Percentiles rank a stretch among this genome's conserved stretches.
These are phyloP conservation scores for Petromus typicus DNA, from an alignment of 2,113 vertebrate species.

Conservation along the genomic window DNA sequence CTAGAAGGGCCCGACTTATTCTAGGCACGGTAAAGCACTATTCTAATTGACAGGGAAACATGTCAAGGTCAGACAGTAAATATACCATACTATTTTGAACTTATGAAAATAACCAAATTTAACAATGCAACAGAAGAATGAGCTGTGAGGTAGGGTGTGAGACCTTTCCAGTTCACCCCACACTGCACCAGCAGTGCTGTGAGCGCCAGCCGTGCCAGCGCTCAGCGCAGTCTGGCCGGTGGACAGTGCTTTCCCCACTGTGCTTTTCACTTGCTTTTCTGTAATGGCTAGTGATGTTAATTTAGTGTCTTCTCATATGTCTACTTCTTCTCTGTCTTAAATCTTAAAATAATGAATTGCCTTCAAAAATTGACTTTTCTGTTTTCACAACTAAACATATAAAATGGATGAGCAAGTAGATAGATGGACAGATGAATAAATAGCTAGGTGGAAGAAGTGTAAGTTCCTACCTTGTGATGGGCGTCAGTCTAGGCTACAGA, in stretches of 20 bases:
- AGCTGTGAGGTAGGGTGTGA: background rate
- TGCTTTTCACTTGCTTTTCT: slow-evolving; percentile 12
- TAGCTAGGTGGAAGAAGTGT: background rate
- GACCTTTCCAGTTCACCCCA: background rate
- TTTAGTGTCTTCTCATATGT: background rate
- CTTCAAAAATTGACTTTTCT: slow-evolving; percentile 9
- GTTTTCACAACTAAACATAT: background rate
- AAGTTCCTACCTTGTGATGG: background rate
- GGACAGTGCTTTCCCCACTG: background rate
- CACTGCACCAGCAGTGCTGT: background rate
- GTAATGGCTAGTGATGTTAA: background rate
- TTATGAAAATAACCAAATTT: background rate
- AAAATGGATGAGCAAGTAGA: background rate
- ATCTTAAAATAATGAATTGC: slow-evolving; percentile 40
- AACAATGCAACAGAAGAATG: background rate
- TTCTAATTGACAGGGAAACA: background rate
- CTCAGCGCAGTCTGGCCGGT: background rate
- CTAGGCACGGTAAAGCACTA: background rate
- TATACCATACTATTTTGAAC: background rate
- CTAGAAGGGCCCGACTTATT: background rate
- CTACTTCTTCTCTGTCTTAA: slow-evolving; percentile 12
- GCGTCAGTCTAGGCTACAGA: background rate
- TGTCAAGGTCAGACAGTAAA: background rate
- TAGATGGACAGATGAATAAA: background rate
- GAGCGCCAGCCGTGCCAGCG: too few relatives aligned